Conservation (phyloP, 2,113 vertebrate species). For the Hypomesus transpacificus region DNA sequence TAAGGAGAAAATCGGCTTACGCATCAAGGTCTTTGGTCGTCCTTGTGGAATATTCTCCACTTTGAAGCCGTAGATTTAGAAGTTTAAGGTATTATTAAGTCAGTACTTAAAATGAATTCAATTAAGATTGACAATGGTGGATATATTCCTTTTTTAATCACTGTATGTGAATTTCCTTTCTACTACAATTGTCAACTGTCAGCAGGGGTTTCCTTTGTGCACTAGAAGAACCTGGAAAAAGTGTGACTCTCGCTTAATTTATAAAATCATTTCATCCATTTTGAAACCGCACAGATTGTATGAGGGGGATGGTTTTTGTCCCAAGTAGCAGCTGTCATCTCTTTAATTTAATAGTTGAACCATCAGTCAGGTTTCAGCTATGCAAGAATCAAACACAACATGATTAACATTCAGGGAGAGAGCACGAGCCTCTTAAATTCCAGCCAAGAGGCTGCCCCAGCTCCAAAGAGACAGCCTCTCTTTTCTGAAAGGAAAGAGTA, state of each 20-base stretch:
- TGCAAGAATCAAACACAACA: constrained; percentile 31
- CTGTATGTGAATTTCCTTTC: neutral
- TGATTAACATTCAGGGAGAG: constrained; percentile 48
- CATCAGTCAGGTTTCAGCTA: constrained; percentile 18
- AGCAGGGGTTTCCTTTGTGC: constrained; percentile 14
- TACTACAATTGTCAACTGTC: neutral
- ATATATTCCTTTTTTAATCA: constrained; percentile 24
- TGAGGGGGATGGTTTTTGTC: constrained; percentile 29
- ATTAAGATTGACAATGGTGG: constrained; percentile 45
- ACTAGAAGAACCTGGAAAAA: constrained; percentile 32
- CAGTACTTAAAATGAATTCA: constrained; percentile 32
- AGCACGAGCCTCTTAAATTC: constrained; percentile 37
- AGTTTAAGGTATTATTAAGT: constrained; percentile 30
- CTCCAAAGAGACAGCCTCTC: constrained; percentile 23
- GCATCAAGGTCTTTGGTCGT: constrained; percentile 32
- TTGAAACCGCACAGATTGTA: constrained; percentile 6
- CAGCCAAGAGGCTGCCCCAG: constrained; percentile 36
- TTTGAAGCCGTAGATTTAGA: too few relatives aligned
- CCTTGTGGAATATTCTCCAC: neutral
- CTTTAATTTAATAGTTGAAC: constrained; percentile 4
- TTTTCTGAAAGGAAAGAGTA: constrained; percentile 20
- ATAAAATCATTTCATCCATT: neutral
- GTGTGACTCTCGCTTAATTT: constrained; percentile 12
- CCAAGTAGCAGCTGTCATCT: constrained; percentile 45
- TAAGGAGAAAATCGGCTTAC: constrained; percentile 56